Evolutionary conservation across 2,113 vertebrate genomes (phyloP), one percentile per base, ranked within the genome.

Genomic region (Thinocorus orbignyianus): DNA sequence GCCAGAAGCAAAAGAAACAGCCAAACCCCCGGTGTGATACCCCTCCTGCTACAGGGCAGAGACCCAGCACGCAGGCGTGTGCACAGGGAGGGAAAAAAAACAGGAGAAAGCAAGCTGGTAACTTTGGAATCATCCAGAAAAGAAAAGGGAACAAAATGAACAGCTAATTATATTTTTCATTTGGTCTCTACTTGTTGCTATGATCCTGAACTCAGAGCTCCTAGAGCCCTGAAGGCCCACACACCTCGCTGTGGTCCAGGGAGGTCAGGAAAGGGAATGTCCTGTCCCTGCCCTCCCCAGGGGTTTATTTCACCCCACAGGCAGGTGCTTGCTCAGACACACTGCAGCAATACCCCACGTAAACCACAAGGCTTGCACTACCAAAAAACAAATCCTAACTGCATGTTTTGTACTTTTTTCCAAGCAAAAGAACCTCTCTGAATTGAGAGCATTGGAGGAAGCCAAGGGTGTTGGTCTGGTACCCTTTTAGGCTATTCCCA

Each of bases 51-150:
- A 60, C 3, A 69, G 17, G 80, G 46, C 69, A 54, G 24, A 61
- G 52, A 66, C 37, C 4, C 22, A 57, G 10, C 8, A 51, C 26
- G n/a, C 17, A 66, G 73, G 49, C 0, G 0, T 4, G 0, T 4
- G 18, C 9, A 39, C 0, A 52, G 11, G 15, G 37, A 87, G 5
- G 5, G n/a, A n/a, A n/a, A 20, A 23, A 55, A 66, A 89, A n/a
- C 1, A 5, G 54, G 49, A 68, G n/a, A 20, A 55, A 57, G 2
- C 1, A 13, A 73, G 11, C 6, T 62, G 39, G 13, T 37, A 57
- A 52, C 41, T 82, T 44, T 25, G 13, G 54, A 44, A 16, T 61
- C 11, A 31, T 44, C 31, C 37, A 20, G 37, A 54, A 90, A 80
- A 65, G 17, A 25, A 70, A 57, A 81, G 11, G 41, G 5, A 77